phyloP scores from a whole-genome alignment of 2,797 vertebrate species.

The Cyprinodon diabolis region DNA sequence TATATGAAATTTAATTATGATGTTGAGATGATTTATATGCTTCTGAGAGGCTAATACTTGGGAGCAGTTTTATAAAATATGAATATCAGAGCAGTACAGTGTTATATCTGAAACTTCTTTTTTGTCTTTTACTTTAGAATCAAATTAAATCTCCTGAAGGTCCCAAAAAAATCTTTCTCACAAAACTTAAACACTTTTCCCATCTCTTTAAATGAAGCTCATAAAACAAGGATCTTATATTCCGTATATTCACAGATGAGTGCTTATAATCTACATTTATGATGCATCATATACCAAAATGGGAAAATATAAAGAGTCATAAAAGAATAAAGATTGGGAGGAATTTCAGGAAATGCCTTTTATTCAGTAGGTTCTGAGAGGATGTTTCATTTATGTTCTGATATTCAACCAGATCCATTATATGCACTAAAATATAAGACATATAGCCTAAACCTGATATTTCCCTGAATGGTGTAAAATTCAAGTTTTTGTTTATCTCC shows the following conservation, averaged over 20 bases:
- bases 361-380: too few species aligned
- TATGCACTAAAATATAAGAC: too few species aligned
- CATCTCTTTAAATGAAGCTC: conserved; percentile 2
- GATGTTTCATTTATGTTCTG: too few species aligned
- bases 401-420: too few species aligned
- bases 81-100: not conserved
- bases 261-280: not conserved
- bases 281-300: conserved; percentile 10
- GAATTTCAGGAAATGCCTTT: too few species aligned
- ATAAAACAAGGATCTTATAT: not conserved
- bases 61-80: not conserved
- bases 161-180: not conserved
- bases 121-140: not conserved
- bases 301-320: too few species aligned
- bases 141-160: conserved; percentile 6
- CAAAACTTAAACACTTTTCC: not conserved
- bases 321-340: too few species aligned
- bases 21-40: conserved; percentile 31
- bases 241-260: not conserved
- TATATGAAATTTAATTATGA: conserved; percentile 44
- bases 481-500: too few species aligned
- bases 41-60: not conserved
- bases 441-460: too few species aligned
- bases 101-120: conserved; percentile 3
- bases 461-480: too few species aligned